Evolutionary conservation across 64 coral and sea anemone genomes (phyloP).

Genomic region (Exaiptasia diaphana): DNA sequence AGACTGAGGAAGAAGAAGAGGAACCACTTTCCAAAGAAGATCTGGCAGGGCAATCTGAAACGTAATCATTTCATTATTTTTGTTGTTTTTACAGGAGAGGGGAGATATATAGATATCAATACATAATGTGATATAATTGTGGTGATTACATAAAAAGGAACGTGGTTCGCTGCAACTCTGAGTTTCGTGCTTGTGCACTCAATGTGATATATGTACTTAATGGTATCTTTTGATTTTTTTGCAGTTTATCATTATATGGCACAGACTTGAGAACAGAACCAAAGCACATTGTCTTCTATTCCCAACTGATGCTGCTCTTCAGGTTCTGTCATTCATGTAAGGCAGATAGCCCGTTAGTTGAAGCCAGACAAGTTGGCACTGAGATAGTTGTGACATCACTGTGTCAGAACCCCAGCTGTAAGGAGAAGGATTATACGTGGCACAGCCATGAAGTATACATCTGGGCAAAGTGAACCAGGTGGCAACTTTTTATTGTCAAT

Average conservation of each 20-base stretch:
- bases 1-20: constrained; percentile 34
- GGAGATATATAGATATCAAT: not conserved
- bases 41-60: constrained; percentile 15
- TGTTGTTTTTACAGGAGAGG: not conserved
- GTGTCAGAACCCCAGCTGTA: constrained; percentile 21
- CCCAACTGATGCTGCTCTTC: constrained; percentile 46
- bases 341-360: constrained; percentile 6
- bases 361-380: not conserved
- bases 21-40: constrained; percentile 35
- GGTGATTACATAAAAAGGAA: not conserved
- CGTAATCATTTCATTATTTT: constrained; percentile 7
- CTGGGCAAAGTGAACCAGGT: not conserved
- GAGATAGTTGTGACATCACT: constrained; percentile 34
- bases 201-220: not conserved
- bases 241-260: not conserved
- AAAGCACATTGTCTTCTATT: constrained; percentile 39
- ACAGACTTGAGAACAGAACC: constrained; percentile 46
- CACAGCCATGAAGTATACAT: constrained; percentile 26
- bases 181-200: not conserved
- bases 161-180: not conserved
- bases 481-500: constrained; percentile 33
- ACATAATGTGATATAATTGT: not conserved
- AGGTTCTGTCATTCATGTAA: constrained; percentile 59
- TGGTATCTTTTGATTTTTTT: not conserved
- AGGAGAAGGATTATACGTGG: constrained; percentile 13